These are phyloP conservation scores for Nycteola revayana DNA, from an alignment of 2,888 invertebrate species.

Conservation along the genomic window DNA sequence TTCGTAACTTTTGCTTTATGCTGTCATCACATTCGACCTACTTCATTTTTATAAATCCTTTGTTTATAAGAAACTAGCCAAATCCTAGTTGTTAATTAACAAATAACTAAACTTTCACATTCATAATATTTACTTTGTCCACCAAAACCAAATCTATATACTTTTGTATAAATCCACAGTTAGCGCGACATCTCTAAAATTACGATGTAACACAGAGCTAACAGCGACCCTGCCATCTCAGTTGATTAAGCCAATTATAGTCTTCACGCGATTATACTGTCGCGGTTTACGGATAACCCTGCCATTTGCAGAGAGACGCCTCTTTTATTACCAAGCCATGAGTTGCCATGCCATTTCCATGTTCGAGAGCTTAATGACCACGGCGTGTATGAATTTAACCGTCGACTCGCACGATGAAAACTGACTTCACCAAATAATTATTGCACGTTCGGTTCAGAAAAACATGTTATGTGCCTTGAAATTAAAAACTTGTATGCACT, in stretches of 20 bases:
- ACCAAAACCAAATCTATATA: too few relatives aligned
- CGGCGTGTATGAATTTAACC: slow-evolving; percentile 50
- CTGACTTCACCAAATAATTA: slow-evolving; percentile 43
- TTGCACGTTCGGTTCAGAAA: slow-evolving; percentile 43
- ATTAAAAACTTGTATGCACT: too few relatives aligned
- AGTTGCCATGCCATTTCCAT: slow-evolving; percentile 60
- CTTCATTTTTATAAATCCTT: too few relatives aligned
- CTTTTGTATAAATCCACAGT: too few relatives aligned
- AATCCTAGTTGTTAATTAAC: too few relatives aligned
- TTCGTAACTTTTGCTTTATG: too few relatives aligned
- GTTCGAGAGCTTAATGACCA: slow-evolving; percentile 54
- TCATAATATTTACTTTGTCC: too few relatives aligned
- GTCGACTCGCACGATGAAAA: slow-evolving; percentile 38
- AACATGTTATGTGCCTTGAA: too few relatives aligned
- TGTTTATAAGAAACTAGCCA: too few relatives aligned
- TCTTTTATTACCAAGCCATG: slow-evolving; percentile 60
- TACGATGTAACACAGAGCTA: slow-evolving; percentile 31
- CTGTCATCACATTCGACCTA: too few relatives aligned
- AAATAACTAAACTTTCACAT: too few relatives aligned
- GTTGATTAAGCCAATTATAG: slow-evolving; percentile 73
- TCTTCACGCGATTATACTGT: slow-evolving; percentile 68
- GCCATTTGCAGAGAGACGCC: slow-evolving; percentile 62
- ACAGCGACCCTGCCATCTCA: slow-evolving; percentile 54
- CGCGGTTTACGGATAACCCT: slow-evolving; percentile 64
- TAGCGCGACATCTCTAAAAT: neutral